Base-by-base conservation (phyloP, 2,888 invertebrate species). In the Philereme vetulata region DNA sequence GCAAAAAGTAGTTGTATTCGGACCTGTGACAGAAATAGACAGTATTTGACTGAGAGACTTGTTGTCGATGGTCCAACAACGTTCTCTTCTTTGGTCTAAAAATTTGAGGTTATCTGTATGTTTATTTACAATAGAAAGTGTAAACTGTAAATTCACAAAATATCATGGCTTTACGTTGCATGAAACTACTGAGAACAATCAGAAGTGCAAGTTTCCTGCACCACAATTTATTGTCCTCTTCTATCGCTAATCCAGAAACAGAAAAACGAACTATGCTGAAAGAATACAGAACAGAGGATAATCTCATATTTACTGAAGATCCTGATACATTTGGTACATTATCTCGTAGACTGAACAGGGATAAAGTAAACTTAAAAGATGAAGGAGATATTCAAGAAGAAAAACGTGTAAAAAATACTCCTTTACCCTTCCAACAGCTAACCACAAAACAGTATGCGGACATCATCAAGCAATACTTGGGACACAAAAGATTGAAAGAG, bases 401-500 rank as follows among this genome's bases (percentile, higher is more conserved):
- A 65, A 86, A 93, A 49, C 93, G 87, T 76, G 76, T 93, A 55
- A 84, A 93, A 68, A 92, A 94, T 67, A 82, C 85, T 46, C 93
- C 94, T 4, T 67, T 90, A n/a, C 68, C 72, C 33, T 80, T 85
- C 0, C 93, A 93, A 71, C 93, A 94, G 77, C 80, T 95, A 10
- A 89, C 93, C 4, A 93, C 90, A 0, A 94, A 93, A 71, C 93
- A 95, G 71, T 97, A 97, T 86, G 94, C 94, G 0, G 93, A 94
- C 68, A 81, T 96, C 63, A 96, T 97, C 4, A 96, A 96, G 78
- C 88, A 93, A 21, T 93, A 94, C 71, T 77, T 97, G 5, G 78
- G 84, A 34, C 92, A 94, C 56, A 94, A 94, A 42, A 93, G 95
- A 78, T 83, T 97, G 4, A 94, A 94, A 73, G 95, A 96, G 82